Base-by-base conservation (phyloP, 2,888 invertebrate species). In the Holacanthella duospinosa region DNA sequence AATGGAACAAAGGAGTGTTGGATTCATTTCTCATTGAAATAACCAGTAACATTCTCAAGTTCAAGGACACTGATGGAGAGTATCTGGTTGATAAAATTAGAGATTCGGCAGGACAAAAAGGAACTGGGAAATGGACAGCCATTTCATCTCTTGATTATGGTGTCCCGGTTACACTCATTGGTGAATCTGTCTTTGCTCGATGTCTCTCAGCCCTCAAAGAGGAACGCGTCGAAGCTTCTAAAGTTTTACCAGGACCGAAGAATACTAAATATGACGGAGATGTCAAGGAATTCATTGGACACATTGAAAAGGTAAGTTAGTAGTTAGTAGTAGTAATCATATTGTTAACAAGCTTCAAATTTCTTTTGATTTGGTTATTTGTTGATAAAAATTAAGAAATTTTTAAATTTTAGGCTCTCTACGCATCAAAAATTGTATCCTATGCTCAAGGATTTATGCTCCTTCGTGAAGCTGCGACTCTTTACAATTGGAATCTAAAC, bases 121-220 rank as follows among this genome's bases (percentile, higher is more conserved):
- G 99, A 59, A 99, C 99, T 0, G 99, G 99, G 62, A 99, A 99
- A 78, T 99, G 99, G 99, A 99, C 99, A 0, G 96, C 93, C 0
- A 92, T 97, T 72, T 85, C 94, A 2, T 93, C 96, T 0, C 80
- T 99, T 27, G 94, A 99, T 74, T 94, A 92, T 75, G 97, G 96
- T 9, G 86, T 93, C 19, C 99, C 99, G 0, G 95, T 99, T 19
- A 99, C 99, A 55, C 85, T 99, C 66, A 99, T 99, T 68, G 97
- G 93, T 26, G 97, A 99, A 78, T 94, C 97, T 0, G 99, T 99
- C 2, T 99, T 97, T 78, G 89, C 95, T 1, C 84, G 99, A 43
- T 97, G 94, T 75, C 82, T 99, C 4, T 97, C 97, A 0, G 86
- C 96, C 0, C 79, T 99, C 59, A 93, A 85, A 81, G 84, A 83